phyloP scores from a whole-genome alignment of 2,113 vertebrate genomes.

The Cygnus atratus region DNA sequence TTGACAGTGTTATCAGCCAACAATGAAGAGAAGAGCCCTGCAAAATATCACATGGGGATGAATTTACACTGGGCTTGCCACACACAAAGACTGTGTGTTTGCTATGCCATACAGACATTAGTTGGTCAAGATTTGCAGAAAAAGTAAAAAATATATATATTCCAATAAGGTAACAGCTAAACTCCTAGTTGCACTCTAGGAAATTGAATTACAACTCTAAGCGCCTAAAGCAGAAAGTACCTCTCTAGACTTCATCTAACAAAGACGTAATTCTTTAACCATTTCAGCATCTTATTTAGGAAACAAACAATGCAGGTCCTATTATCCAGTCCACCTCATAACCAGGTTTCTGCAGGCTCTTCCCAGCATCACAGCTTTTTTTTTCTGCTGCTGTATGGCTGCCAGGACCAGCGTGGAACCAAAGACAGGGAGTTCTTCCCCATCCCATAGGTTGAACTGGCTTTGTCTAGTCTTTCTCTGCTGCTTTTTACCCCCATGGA shows the following conservation, averaged over 20 bases:
- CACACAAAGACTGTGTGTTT: not conserved
- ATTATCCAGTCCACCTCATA: not conserved
- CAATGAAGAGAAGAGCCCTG: not conserved
- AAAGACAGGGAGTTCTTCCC: not conserved
- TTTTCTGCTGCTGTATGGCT: not conserved
- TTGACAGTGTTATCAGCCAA: not conserved
- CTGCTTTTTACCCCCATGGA: not conserved
- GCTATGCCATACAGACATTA: rapidly evolving
- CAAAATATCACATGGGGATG: not conserved
- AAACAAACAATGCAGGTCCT: not conserved
- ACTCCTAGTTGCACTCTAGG: not conserved
- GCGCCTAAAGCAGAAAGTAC: not conserved
- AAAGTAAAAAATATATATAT: not conserved
- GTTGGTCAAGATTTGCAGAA: not conserved
- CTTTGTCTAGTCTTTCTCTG: not conserved
- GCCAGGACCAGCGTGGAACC: not conserved
- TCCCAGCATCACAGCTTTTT: not conserved
- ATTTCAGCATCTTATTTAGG: not conserved
- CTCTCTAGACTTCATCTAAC: not conserved
- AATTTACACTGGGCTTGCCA: not conserved
- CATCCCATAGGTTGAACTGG: not conserved
- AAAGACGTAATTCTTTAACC: not conserved
- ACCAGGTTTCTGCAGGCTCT: not conserved
- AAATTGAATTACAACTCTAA: not conserved
- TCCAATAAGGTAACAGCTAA: not conserved